Conservation (phyloP, 2,888 invertebrate genomes). For the Cephalotes varians region DNA sequence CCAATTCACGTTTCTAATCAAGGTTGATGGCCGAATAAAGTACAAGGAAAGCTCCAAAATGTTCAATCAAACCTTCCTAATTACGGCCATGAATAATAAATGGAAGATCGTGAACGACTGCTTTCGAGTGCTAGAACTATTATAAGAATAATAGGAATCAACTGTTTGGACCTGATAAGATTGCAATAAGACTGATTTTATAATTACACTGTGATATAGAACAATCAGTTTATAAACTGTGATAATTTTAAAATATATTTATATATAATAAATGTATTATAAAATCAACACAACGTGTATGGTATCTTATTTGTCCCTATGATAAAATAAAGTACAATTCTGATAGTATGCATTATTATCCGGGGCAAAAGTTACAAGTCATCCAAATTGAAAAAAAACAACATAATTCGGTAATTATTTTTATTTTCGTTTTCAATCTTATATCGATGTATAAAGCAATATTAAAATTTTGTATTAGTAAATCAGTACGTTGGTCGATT, state of each 20-base stretch:
- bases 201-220: background rate
- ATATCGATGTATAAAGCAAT: slow-evolving; percentile 85
- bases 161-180: background rate
- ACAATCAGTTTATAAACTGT: background rate
- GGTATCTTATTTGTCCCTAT: background rate
- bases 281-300: slow-evolving; percentile 11
- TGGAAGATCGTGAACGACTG: slow-evolving; percentile 98
- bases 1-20: slow-evolving; percentile 93
- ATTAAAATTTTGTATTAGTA: slow-evolving; percentile 83
- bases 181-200: background rate
- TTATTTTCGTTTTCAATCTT: slow-evolving; percentile 83
- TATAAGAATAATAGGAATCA: slow-evolving; percentile 67
- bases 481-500: slow-evolving; percentile 84
- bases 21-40: slow-evolving; percentile 93
- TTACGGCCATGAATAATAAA: slow-evolving; percentile 95
- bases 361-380: background rate
- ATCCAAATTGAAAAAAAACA: slow-evolving; percentile 42
- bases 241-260: background rate
- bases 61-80: slow-evolving; percentile 94
- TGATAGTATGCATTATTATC: background rate
- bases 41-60: slow-evolving; percentile 89
- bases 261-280: slow-evolving; percentile 14
- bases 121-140: slow-evolving; percentile 91
- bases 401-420: slow-evolving; percentile 76
- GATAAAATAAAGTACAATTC: slow-evolving; percentile 4